A percentile compares a stretch with the other conserved stretches of the same genome.
Evolutionary conservation across 1,140 invertebrate genomes (phyloP).

Genomic region (Dendroctonus ponderosae): DNA sequence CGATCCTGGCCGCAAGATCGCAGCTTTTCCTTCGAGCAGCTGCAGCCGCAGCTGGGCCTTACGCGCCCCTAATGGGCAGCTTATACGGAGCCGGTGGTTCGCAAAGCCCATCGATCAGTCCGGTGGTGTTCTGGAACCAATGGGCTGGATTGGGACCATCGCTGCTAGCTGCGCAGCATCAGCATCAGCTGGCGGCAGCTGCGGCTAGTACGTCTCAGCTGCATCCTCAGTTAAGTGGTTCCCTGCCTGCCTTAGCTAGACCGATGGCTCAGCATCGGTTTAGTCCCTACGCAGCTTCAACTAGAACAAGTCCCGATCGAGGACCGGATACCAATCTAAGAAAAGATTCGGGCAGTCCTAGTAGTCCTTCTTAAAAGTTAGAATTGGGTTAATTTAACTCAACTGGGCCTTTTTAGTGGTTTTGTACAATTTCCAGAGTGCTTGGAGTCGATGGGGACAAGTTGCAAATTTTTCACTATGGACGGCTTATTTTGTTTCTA

Average conservation of each 20-base stretch:
- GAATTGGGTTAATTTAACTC: too few relatives aligned
- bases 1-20: constrained; percentile 66
- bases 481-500: too few relatives aligned
- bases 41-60: constrained; percentile 60
- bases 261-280: constrained; percentile 58
- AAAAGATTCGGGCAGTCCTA: constrained; percentile 52
- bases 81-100: constrained; percentile 56
- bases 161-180: constrained; percentile 49
- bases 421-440: too few relatives aligned
- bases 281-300: constrained; percentile 56
- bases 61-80: constrained; percentile 53
- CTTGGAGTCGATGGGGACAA: too few relatives aligned
- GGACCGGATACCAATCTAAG: constrained; percentile 52
- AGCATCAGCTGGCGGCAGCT: constrained; percentile 49
- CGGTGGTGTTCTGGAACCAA: constrained; percentile 59
- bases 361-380: constrained; percentile 51
- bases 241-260: constrained; percentile 53
- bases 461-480: too few relatives aligned
- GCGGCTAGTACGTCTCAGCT: constrained; percentile 49
- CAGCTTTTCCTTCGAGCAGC: constrained; percentile 66
- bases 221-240: constrained; percentile 52
- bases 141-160: constrained; percentile 63
- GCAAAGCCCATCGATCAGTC: constrained; percentile 42
- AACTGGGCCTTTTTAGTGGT: too few relatives aligned
- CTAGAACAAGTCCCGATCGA: constrained; percentile 53